phyloP scores from a whole-genome alignment of 2,888 invertebrate species.

The Drosophila paramelanica region DNA sequence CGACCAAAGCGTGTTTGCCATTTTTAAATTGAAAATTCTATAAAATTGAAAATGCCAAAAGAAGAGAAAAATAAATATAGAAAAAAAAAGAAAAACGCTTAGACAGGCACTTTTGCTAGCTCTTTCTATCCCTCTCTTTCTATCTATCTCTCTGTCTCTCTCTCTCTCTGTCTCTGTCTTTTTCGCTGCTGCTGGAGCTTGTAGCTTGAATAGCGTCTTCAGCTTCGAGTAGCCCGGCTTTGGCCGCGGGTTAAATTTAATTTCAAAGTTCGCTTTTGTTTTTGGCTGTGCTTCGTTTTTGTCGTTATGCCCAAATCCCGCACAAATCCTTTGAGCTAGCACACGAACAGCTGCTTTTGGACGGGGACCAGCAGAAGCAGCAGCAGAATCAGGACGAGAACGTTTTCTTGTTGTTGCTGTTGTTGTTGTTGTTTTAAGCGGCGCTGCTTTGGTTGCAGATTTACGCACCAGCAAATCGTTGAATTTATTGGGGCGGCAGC shows the following conservation, averaged over 20 bases:
- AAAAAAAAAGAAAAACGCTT: slow-evolving; percentile 40
- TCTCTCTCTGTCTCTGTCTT: too few relatives aligned
- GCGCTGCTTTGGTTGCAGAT: slow-evolving; percentile 76
- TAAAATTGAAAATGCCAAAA: slow-evolving; percentile 18
- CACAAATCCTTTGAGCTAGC: slow-evolving; percentile 80
- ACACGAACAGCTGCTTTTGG: slow-evolving; percentile 77
- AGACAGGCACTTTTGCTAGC: slow-evolving; percentile 21
- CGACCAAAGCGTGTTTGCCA: slow-evolving; percentile 27
- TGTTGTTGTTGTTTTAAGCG: slow-evolving; percentile 61
- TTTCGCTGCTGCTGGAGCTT: slow-evolving; percentile 5
- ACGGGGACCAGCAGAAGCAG: slow-evolving; percentile 13
- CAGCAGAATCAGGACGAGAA: slow-evolving; percentile 3
- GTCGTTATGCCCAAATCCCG: slow-evolving; percentile 79
- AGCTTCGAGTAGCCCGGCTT: slow-evolving; percentile 12
- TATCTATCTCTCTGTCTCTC: too few relatives aligned
- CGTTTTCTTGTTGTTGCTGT: slow-evolving; percentile 27
- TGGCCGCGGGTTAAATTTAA: slow-evolving; percentile 74
- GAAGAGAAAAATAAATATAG: slow-evolving; percentile 4
- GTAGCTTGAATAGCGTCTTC: slow-evolving; percentile 4
- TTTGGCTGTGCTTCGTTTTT: slow-evolving; percentile 65
- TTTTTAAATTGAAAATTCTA: slow-evolving; percentile 71
- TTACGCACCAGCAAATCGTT: slow-evolving; percentile 79
- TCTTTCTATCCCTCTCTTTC: too few relatives aligned
- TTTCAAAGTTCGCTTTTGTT: slow-evolving; percentile 72
- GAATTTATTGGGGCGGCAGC: slow-evolving; percentile 61